Conservation (phyloP, 2,113 vertebrate species). For the Upupa epops region DNA sequence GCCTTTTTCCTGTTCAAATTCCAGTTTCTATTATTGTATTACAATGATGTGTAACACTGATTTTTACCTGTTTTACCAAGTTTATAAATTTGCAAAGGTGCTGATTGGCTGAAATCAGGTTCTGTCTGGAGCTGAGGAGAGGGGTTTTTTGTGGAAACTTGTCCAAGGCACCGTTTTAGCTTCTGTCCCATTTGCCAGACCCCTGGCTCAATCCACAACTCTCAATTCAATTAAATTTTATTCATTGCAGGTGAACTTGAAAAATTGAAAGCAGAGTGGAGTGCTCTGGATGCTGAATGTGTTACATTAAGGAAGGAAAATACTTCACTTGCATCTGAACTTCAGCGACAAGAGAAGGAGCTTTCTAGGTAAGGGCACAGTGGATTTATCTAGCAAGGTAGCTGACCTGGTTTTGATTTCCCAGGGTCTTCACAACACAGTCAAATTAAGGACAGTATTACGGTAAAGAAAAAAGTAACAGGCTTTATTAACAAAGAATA, state of each 20-base stretch:
- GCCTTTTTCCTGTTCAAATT: background rate
- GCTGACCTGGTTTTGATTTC: too few relatives aligned
- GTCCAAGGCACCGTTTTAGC: too few relatives aligned
- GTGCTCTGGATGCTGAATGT: constrained; percentile 86
- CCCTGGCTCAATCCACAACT: too few relatives aligned
- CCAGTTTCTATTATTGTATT: background rate
- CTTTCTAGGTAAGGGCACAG: constrained; percentile 84
- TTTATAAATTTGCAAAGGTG: too few relatives aligned
- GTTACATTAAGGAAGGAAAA: constrained; percentile 85
- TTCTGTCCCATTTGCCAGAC: too few relatives aligned
- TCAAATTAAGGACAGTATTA: too few relatives aligned
- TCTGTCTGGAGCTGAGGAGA: too few relatives aligned
- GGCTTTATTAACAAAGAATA: too few relatives aligned
- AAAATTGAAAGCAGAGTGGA: constrained; percentile 84
- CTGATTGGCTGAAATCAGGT: too few relatives aligned
- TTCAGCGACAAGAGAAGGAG: constrained; percentile 86
- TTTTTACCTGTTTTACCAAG: background rate
- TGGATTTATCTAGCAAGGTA: background rate
- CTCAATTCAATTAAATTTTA: background rate
- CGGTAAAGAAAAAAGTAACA: too few relatives aligned
- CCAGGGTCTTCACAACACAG: too few relatives aligned
- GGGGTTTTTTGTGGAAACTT: too few relatives aligned
- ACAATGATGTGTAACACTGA: background rate
- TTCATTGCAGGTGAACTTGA: constrained; percentile 83
- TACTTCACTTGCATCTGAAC: constrained; percentile 79